Evolutionary conservation across 2,888 invertebrate species (phyloP), one percentile per base, ranked within the genome.

Genomic region (Drosophila mimica): DNA sequence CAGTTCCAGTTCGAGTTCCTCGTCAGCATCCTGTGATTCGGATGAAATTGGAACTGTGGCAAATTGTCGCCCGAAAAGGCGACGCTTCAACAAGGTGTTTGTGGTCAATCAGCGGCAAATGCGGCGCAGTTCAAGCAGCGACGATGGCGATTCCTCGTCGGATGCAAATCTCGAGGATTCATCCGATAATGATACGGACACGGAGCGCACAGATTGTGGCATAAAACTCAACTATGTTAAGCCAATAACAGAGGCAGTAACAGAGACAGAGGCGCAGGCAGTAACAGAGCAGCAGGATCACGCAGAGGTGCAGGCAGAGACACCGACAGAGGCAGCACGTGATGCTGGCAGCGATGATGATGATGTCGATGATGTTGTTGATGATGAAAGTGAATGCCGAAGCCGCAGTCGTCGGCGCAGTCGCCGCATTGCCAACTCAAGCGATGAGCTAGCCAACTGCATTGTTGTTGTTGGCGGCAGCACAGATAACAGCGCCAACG

Each of bases 11-110:
- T 65, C 75, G 57, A 82, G 88, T 53, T 93, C 93, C 74, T 93
- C 95, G 5, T 92, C 94, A 0, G 91, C 91, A 28, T 90, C 91
- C 0, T 86, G 91, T 3, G 94, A 94, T 78, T 94, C 93, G 25
- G 94, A 94, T 81, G 94, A 94, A 79, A 94, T 94, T 0, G 95
- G 95, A 17, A 94, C 91, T 79, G 95, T 91, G 89, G 95, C 92
- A 90, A 95, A 91, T 93, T 94, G 89, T 0, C 93, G 94, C 58
- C 93, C 94, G 15, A 94, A 94, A 76, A 94, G 94, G 60, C 93
- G 93, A 63, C 92, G 93, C 46, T 96, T 96, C 88, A 95, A 95
- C 40, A 94, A 95, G 64, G 95, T 96, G 25, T 96, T 96, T 89
- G 95, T 96, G 1, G 95, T 96, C 28, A 96, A 96, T 86, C 95